phyloP scores from a whole-genome alignment of 2,797 vertebrate genomes.

The Eleutherodactylus coqui region DNA sequence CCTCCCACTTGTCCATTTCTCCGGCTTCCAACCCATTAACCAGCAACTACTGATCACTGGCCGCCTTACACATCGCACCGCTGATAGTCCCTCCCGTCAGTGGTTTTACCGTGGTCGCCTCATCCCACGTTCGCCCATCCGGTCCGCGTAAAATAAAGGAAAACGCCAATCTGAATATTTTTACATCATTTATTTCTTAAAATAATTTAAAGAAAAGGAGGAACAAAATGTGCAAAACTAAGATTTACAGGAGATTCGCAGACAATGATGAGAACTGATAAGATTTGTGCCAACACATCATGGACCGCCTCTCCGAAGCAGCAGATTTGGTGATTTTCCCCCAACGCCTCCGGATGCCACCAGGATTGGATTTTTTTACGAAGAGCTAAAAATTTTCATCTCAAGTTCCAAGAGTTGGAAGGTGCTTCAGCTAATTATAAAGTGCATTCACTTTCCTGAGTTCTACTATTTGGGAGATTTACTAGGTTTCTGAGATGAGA shows the following conservation, averaged over 20 bases:
- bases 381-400: background rate
- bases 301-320: background rate
- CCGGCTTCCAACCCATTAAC: too few species aligned
- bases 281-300: background rate
- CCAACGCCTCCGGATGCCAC: background rate
- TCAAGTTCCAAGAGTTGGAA: background rate
- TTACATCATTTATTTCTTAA: background rate
- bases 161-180: background rate
- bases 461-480: background rate
- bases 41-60: too few species aligned
- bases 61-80: too few species aligned
- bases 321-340: background rate
- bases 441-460: conserved; percentile 23
- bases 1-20: too few species aligned
- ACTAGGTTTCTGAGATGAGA: background rate
- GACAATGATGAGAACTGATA: background rate
- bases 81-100: too few species aligned
- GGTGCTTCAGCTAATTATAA: background rate
- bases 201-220: conserved; percentile 9
- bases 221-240: background rate
- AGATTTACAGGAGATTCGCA: background rate
- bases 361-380: background rate
- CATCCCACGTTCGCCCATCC: background rate
- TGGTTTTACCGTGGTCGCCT: too few species aligned
- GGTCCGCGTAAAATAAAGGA: background rate